phyloP scores from a whole-genome alignment of 2,113 vertebrate genomes.

The Cervus canadensis region DNA sequence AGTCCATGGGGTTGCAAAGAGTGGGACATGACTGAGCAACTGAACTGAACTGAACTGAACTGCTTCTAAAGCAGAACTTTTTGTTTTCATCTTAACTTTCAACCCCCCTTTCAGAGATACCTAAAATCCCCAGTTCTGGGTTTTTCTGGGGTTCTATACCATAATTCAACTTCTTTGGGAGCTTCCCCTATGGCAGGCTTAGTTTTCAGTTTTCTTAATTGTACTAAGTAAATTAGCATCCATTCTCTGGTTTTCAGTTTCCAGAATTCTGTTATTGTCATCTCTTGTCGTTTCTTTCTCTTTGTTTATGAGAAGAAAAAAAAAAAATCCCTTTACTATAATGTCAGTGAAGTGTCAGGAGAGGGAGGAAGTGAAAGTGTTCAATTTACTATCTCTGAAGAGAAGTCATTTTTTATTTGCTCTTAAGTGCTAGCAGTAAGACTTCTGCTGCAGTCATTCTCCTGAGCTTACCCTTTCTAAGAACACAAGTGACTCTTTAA shows the following conservation, averaged over 20 bases:
- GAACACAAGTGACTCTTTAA: neutral
- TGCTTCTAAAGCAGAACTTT: neutral
- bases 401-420: neutral
- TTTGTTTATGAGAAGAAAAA: neutral
- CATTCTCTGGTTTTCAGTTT: neutral
- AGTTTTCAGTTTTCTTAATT: neutral
- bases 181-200: neutral
- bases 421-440: neutral
- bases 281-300: neutral
- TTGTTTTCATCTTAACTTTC: neutral
- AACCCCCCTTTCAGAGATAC: neutral
- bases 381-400: neutral
- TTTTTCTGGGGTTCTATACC: neutral
- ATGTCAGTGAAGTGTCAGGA: neutral
- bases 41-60: neutral
- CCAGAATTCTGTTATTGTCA: neutral
- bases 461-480: neutral
- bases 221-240: neutral
- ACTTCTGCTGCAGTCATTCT: neutral
- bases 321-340: neutral
- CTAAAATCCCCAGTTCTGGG: neutral
- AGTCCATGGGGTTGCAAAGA: neutral
- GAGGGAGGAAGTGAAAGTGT: conserved; percentile 49
- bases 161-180: neutral
- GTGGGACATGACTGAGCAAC: neutral